Conservation (phyloP, 2,888 invertebrate genomes). For the Apamea crenata region DNA sequence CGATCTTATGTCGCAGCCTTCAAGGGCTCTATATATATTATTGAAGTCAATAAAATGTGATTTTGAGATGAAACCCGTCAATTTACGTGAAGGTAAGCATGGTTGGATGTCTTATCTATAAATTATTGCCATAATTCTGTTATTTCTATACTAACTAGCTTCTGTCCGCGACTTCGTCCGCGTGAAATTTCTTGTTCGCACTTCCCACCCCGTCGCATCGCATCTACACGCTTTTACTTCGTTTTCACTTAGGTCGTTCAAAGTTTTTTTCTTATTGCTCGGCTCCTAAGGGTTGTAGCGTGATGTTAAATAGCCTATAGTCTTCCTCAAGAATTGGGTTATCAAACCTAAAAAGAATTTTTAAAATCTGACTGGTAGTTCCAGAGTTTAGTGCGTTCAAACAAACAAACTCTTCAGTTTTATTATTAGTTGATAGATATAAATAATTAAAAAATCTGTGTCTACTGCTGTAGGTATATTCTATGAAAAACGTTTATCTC, state of each 20-base stretch:
- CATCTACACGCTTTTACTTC: too few relatives aligned
- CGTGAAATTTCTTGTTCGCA: too few relatives aligned
- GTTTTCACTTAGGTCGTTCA: background rate
- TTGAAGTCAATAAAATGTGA: conserved; percentile 91
- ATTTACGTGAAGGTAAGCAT: conserved; percentile 91
- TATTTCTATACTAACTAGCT: background rate
- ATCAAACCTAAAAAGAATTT: background rate
- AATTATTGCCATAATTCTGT: background rate
- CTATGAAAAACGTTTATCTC: too few relatives aligned
- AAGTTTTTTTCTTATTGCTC: background rate
- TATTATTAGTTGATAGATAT: too few relatives aligned
- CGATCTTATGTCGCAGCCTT: conserved; percentile 94
- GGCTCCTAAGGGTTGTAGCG: background rate
- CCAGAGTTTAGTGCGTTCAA: too few relatives aligned
- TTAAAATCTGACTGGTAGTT: background rate
- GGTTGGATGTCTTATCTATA: background rate
- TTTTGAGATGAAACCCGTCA: conserved; percentile 91
- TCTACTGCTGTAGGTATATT: too few relatives aligned
- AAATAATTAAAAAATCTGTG: too few relatives aligned
- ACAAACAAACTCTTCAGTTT: too few relatives aligned
- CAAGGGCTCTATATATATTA: conserved; percentile 93
- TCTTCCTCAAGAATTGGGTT: background rate
- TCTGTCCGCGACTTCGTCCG: background rate
- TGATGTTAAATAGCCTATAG: background rate
- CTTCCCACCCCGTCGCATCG: too few relatives aligned